Base-by-base conservation (phyloP, 2,797 vertebrate genomes). In the Oreochromis mossambicus region DNA sequence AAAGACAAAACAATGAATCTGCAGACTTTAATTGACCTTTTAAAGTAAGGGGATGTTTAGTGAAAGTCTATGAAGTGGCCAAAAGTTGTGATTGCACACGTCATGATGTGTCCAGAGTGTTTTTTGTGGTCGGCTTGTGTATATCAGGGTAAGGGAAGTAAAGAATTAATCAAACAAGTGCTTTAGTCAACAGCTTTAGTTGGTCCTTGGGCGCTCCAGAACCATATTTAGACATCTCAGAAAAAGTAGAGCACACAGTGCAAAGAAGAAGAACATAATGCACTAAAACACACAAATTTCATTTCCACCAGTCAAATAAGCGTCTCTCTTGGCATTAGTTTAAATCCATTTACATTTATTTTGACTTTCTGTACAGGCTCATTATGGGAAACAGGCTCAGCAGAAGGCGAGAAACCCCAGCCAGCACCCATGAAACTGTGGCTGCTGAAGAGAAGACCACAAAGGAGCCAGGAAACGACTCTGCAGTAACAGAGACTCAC, bases 301-400 rank as follows among this genome's bases (percentile, higher is more conserved):
- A 77, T 68, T 51, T 66, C 48, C 21, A 14, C 26, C 32, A 73
- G n/a, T 75, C 73, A n/a, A 54, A 17, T 55, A 41, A 80, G 6
- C 78, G 6, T 14, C 8, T 58, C 4, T 77, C 11, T 80, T 73
- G 15, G 6, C 0, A 29, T 48, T 29, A 21, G 43, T 56, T 51
- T 2, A 68, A 83, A 24, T 43, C 1, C 66, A 36, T 54, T 24
- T 46, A 5, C 51, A 84, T 1, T 73, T 8, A 14, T 82, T 82
- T 70, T 86, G 38, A 38, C 21, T 24, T 24, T 66, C 17, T 86
- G 9, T 43, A 3, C 81, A 95, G 94, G 87, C 58, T 85, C 66
- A 91, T 68, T 54, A 94, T 99, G 98, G 98, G 98, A 97, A 97
- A 97, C 94, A 97, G 95, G 93, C 92, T 98, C 70, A 97, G 96